phyloP scores from a whole-genome alignment of 2,888 invertebrate species.

The Limnephilus auricula region DNA sequence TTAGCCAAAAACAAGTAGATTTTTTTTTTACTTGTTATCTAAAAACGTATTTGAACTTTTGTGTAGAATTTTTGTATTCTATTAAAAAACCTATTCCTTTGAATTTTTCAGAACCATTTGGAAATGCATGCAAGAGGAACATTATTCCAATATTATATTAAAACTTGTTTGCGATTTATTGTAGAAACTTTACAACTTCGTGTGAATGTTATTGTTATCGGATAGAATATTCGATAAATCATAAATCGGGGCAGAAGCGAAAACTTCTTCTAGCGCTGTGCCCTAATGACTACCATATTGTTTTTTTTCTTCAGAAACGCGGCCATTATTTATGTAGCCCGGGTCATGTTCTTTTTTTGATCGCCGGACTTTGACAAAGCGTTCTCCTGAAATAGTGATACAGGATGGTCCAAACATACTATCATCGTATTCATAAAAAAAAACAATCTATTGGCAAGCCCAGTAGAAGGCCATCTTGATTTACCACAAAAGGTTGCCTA shows the following conservation, averaged over 20 bases:
- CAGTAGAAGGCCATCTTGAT: not conserved
- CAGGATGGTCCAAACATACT: not conserved
- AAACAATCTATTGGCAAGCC: not conserved
- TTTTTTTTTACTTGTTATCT: too few species aligned
- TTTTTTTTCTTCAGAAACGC: constrained; percentile 28
- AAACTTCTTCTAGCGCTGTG: constrained; percentile 17
- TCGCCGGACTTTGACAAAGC: constrained; percentile 49
- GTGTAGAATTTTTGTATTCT: too few species aligned
- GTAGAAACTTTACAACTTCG: not conserved
- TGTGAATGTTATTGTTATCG: not conserved
- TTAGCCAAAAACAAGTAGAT: too few species aligned
- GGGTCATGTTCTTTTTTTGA: constrained; percentile 47
- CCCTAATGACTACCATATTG: constrained; percentile 36
- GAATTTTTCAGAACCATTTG: not conserved
- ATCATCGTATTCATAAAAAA: not conserved
- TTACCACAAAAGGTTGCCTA: too few species aligned
- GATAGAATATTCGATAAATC: constrained; percentile 30
- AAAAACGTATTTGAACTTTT: too few species aligned
- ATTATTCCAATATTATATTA: not conserved
- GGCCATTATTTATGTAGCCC: constrained; percentile 45
- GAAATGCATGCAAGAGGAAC: not conserved
- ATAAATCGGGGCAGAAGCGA: constrained; percentile 20
- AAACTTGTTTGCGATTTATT: not conserved
- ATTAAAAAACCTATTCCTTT: too few species aligned
- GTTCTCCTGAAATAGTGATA: constrained; percentile 9